Evolutionary conservation across 2,797 vertebrate species (phyloP), one percentile per base, ranked within the genome.

Genomic region (Parauchenoglanis ngamensis): DNA sequence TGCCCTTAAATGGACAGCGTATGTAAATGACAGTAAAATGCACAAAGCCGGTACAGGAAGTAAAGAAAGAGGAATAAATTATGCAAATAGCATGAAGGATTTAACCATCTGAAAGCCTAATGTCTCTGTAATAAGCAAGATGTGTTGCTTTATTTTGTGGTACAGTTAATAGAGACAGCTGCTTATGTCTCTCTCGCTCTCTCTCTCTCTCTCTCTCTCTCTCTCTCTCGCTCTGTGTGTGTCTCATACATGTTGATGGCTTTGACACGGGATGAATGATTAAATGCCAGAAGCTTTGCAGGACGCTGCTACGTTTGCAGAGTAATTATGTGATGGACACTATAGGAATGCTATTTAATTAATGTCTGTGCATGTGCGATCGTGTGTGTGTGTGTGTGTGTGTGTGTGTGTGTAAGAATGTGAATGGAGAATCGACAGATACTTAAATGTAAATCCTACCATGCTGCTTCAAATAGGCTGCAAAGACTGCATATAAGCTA

Each of bases 41-140:
- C 97, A 97, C 96, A 96, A 96, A 98, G 97, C 97, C 97, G 96
- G 93, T 96, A 95, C 94, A 96, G 95, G 96, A 96, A 94, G 72
- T 95, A 84, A 78, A 87, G 86, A 67, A 92, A 96, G 77, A 96
- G 95, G 98, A 98, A 97, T 97, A 97, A 97, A 97, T 97, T 97
- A 97, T 97, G 97, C 96, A 97, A 97, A 97, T 97, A 93, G 94
- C 94, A 95, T 95, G 96, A 96, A 97, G 96, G 97, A 98, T 97
- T 98, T 97, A 97, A 97, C 96, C 97, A 98, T 97, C 97, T 98
- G 97, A 98, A 97, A 96, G 97, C 97, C 96, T 98, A 97, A 97
- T 96, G 97, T 97, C 96, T 95, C 96, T 96, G 96, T 97, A 97
- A 97, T 97, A 97, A 97, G 96, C 96, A 96, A 95, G 97, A 95